Base-by-base conservation (phyloP, 2,797 vertebrate genomes). In the Enteromius afrohamiltoni region DNA sequence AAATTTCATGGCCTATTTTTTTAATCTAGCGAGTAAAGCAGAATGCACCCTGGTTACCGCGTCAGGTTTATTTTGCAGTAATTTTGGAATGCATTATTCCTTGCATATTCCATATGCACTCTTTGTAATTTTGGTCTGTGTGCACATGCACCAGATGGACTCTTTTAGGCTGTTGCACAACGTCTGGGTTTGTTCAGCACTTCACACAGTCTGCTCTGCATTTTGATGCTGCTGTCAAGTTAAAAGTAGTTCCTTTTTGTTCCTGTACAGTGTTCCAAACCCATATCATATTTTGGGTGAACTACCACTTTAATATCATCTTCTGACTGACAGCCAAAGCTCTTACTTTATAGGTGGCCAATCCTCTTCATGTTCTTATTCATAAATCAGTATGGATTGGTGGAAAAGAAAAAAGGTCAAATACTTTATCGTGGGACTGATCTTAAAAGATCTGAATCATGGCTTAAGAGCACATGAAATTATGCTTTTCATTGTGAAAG, bases 401-500 rank as follows among this genome's bases (percentile, higher is more conserved):
- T 62, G 40, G 3, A 81, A 14, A 68, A 79, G 45, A 79, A 31
- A 49, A 49, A 21, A 31, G 17, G 23, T 62, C 37, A 73, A 19
- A 47, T 62, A 16, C 16, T 73, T 10, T 45, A 14, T 73, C 0
- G 17, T 26, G 26, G 51, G 60, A 31, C 4, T 55, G 55, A 68
- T 73, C 23, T 26, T 58, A 47, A 1, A 37, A 75, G 23, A 23
- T 26, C 75, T 75, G 37, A 51, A 81, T 81, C 29, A 69, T 34
- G 23, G 49, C 40, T 79, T 53, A 81, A 45, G 53, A 70, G 4
- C 13, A 1, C 17, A 31, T 31, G 4, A 53, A 83, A 62, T 80
- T 65, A 79, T 88, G 85, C 88, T 85, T 88, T 83, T 58, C 49
- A 40, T 79, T 42, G 6, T 69, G 23, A 81, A 13, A 62, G 65